Conservation (phyloP, 2,888 invertebrate genomes). For the Orchesellides sinensis region DNA sequence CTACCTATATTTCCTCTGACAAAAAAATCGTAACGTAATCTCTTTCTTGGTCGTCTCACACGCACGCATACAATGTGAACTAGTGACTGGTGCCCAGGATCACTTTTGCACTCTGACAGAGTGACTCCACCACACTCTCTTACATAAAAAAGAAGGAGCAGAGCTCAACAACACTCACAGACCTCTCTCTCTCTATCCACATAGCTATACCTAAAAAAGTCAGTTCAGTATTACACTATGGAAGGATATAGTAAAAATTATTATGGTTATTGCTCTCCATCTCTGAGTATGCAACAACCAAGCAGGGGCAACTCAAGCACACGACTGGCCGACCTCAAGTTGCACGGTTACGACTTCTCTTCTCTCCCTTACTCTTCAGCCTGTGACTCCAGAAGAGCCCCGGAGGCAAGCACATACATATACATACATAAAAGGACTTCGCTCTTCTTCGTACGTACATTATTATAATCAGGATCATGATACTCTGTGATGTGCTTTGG, state of each 20-base stretch:
- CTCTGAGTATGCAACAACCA: too few species aligned
- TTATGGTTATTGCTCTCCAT: too few species aligned
- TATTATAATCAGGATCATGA: conserved; percentile 3
- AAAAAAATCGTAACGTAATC: background rate
- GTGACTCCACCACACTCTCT: background rate
- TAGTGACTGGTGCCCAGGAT: conserved; percentile 18
- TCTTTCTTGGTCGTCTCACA: background rate
- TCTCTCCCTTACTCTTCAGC: too few species aligned
- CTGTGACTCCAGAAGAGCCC: too few species aligned
- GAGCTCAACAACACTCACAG: too few species aligned
- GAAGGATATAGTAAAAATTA: too few species aligned
- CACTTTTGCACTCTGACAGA: conserved; percentile 55
- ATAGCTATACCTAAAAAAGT: too few species aligned
- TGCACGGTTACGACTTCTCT: conserved; percentile 73
- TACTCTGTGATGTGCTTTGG: too few species aligned
- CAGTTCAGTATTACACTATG: too few species aligned
- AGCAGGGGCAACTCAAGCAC: conserved; percentile 73
- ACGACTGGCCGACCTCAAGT: conserved; percentile 73
- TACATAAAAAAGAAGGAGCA: conserved; percentile 31
- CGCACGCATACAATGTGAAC: conserved; percentile 3
- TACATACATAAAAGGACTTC: background rate
- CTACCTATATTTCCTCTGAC: too few species aligned
- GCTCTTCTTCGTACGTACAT: background rate
- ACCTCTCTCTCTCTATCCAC: too few species aligned
- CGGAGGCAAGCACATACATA: conserved; percentile 70